Percentiles rank a stretch among this genome's conserved stretches.
These are phyloP conservation scores for Urocolius indicus DNA, from an alignment of 2,113 vertebrate species.

Conservation along the genomic window DNA sequence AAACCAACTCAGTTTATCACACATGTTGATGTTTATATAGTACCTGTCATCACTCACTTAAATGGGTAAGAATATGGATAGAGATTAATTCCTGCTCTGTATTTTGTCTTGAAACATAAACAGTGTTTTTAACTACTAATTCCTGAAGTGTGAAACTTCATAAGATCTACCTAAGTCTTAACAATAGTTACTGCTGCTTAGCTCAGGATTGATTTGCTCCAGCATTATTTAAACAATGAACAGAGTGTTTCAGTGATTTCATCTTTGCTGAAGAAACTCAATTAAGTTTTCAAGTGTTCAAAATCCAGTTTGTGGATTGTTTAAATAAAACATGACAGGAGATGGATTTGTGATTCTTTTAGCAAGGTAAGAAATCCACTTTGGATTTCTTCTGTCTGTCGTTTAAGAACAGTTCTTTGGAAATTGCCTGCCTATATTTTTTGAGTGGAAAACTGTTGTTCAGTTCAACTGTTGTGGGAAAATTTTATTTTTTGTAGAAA, in stretches of 20 bases:
- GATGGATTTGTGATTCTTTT: background rate
- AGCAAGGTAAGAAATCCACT: background rate
- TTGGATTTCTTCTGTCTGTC: background rate
- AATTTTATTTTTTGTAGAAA: background rate
- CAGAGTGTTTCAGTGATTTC: background rate
- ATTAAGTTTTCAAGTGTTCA: background rate
- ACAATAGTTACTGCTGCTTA: background rate
- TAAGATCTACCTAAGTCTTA: background rate
- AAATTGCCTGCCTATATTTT: background rate
- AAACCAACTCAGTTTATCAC: background rate
- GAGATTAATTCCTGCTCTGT: conserved; percentile 39
- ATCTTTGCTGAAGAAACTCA: background rate
- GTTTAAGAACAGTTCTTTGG: background rate
- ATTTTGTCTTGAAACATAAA: conserved; percentile 39
- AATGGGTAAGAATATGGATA: conserved; percentile 11
- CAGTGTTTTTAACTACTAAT: conserved; percentile 36
- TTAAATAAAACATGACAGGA: background rate
- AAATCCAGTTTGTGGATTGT: background rate
- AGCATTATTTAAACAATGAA: background rate
- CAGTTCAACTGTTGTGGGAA: background rate
- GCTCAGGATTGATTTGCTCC: background rate
- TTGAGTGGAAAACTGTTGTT: background rate
- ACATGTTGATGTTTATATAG: conserved; percentile 41
- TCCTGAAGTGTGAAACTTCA: background rate
- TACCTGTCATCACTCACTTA: conserved; percentile 54